Evolutionary conservation across 2,888 invertebrate species (phyloP).

Genomic region (Xylota sylvarum): DNA sequence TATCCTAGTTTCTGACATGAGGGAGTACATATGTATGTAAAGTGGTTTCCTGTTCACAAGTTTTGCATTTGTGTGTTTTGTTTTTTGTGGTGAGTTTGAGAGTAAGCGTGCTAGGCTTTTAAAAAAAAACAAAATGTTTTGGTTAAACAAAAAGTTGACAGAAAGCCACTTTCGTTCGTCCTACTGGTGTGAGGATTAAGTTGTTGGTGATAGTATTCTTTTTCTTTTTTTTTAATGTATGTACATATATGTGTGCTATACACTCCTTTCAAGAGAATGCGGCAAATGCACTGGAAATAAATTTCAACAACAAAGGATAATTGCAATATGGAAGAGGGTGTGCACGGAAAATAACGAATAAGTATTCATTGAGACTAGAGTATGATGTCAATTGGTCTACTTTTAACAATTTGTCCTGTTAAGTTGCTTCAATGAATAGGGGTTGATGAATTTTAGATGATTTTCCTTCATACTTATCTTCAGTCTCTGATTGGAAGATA

Average conservation of each 20-base stretch:
- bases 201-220: conserved; percentile 39
- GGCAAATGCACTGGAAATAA: conserved; percentile 22
- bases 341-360: conserved; percentile 3
- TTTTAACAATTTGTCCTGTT: conserved; percentile 54
- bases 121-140: conserved; percentile 16
- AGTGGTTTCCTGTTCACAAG: conserved; percentile 19
- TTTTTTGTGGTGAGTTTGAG: conserved; percentile 25
- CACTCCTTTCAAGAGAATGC: conserved; percentile 24
- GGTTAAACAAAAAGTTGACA: conserved; percentile 23
- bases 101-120: neutral
- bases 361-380: conserved; percentile 60
- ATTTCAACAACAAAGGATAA: conserved; percentile 53
- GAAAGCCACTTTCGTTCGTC: conserved; percentile 37
- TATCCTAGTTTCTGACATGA: conserved; percentile 8
- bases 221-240: conserved; percentile 6
- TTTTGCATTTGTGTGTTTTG: conserved; percentile 26
- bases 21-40: neutral
- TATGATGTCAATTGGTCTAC: conserved; percentile 61
- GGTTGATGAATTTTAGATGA: conserved; percentile 58
- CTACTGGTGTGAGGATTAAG: conserved; percentile 31
- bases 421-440: conserved; percentile 51
- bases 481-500: neutral
- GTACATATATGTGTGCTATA: neutral
- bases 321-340: conserved; percentile 38
- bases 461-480: conserved; percentile 8